Evolutionary conservation across 2,888 invertebrate genomes (phyloP), one percentile per base, ranked within the genome.

Genomic region (Polymixis lichenea): DNA sequence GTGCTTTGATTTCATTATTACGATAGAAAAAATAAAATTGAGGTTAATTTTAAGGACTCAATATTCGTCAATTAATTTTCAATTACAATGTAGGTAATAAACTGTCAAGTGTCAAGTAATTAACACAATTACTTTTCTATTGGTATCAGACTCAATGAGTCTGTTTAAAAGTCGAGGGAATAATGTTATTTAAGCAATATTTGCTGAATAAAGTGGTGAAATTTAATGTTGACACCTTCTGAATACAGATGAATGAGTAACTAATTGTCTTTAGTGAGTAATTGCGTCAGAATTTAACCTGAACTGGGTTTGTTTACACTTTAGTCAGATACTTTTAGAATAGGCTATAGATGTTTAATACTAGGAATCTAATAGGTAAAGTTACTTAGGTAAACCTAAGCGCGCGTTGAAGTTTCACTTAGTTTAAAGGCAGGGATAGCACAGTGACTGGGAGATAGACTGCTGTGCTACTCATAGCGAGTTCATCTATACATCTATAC

Each of bases 311-410:
- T 67, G 19, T 67, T 56, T 56, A 67, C 19, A 25, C 0, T n/a
- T 25, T 19, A 0, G 8, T 19, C 0, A 2, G 2, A 4, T 6
- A 38, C 2, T 56, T 67, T 56, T 56, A 0, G 19, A 38, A 13
- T 17, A 56, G 19, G 0, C 19, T 67, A 19, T 38, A 56, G 13
- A 13, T 56, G 19, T 67, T 67, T 56, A 7, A 67, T 67, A 7
- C 19, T 19, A n/a, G 67, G 9, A n/a, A 19, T n/a, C 19, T 38
- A 38, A 38, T 67, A 56, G 55, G n/a, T 67, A n/a, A 67, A 67
- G 56, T 56, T 56, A 8, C 4, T 53, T 13, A 7, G 19, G 11
- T 13, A n/a, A n/a, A n/a, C n/a, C n/a, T 67, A 25, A n/a, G 38
- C n/a, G 11, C 55, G 56, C 11, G 6, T 17, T 32, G n/a, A 67